Evolutionary conservation across 1,140 invertebrate species (phyloP), one percentile per base, ranked within the genome.

Genomic region (Micrasema minimum): DNA sequence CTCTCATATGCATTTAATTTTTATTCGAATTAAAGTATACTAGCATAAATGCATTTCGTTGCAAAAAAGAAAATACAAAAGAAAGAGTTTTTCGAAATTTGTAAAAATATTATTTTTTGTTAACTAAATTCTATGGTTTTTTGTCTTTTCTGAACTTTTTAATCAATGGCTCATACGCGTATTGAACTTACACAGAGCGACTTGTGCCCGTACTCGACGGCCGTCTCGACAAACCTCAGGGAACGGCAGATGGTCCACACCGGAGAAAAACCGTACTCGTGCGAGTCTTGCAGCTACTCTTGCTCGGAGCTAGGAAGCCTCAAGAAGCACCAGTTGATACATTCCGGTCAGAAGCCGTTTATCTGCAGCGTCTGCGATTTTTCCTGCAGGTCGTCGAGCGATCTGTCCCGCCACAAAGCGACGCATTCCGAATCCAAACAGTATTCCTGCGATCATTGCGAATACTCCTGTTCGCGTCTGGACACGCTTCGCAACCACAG

Each of bases 381-480:
- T 46, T 41, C 37, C 18, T 69, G 66, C 20, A 22, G 46, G 7
- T 41, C 43, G 0, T 65, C 48, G 9, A 64, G 68, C n/a, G 41
- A 64, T 45, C 46, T 70, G 9, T 41, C 37, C 0, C 22, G 38
- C 20, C 68, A 70, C 50, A 70, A 70, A 64, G 38, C 43, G 14
- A 62, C 37, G 14, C 68, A 70, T 41, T 46, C 23, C 22, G 57
- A 64, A 10, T 23, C 38, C 11, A 62, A 61, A 12, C 68, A 57
- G 43, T 70, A 51, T 37, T 26, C 57, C 7, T 70, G 68, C 35
- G 31, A 62, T 11, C 4, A 23, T 14, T 70, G 68, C 38, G 14
- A 7, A 4, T 70, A 51, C 23, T 50, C 45, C 7, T 62, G 57
- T 16, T 31, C 26, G 9, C 45, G 61, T 1, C 23, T 43, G 16